Base-by-base conservation (phyloP, 2,113 vertebrate genomes). In the Halichoeres trimaculatus region DNA sequence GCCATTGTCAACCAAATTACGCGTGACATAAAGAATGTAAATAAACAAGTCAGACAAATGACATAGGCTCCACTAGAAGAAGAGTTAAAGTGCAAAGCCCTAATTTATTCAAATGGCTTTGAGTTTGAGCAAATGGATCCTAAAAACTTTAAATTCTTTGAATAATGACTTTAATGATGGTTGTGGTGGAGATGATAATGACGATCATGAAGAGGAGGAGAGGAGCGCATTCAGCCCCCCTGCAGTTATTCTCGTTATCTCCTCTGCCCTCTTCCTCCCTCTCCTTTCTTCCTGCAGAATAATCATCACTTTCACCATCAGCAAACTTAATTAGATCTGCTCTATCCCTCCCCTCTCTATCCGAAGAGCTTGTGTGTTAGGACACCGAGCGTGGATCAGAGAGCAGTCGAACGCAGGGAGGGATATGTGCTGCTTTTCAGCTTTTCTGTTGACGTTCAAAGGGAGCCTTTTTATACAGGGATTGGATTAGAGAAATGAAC, bases 401-500 rank as follows among this genome's bases (percentile, higher is more conserved):
- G 75, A 82, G 81, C 59, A 36, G 70, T 47, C 61, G 36, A 51
- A 55, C 51, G 63, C 35, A 77, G 74, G 70, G 72, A 80, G 70
- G 76, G 75, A 74, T 74, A 11, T 80, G 76, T 60, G 81, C 81
- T 69, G 85, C 76, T 85, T 89, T 86, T 89, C 83, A 86, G 85
- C 81, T 81, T 80, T 68, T 76, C 82, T 70, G 71, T 70, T 34
- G 80, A 83, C 66, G 82, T 91, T 92, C 90, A 90, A 91, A 90
- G 90, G 75, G 66, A 74, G 87, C 81, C 78, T 84, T 48, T 30
- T 90, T 88, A 89, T 74, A 68, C 81, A 80, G 85, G 85, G 89
- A 89, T 90, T 85, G 91, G 90, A 91, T 92, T 90, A 90, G 85
- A 91, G 85, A 90, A 89, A 89, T 83, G 82, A 90, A 88, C 91